These are phyloP conservation scores for Rhabdornis inornatus DNA, from an alignment of 2,113 vertebrate species.

Conservation along the genomic window DNA sequence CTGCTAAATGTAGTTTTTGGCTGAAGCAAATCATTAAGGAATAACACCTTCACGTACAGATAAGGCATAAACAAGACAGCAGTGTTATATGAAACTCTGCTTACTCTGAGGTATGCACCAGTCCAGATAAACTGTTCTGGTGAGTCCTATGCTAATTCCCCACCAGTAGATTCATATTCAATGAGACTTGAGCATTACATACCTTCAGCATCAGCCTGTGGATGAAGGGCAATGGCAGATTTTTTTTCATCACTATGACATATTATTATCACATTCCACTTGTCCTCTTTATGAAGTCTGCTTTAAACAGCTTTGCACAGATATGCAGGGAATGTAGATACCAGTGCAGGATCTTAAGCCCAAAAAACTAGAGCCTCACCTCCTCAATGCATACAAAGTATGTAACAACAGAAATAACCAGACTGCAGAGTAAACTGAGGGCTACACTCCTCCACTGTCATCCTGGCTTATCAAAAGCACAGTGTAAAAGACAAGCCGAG, in stretches of 20 bases:
- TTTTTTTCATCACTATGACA: background rate
- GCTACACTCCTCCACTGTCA: background rate
- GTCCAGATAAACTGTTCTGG: background rate
- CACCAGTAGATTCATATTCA: background rate
- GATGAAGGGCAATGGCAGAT: background rate
- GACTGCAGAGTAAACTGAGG: background rate
- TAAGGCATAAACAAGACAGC: background rate
- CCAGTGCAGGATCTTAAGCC: background rate
- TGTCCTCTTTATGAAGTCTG: background rate
- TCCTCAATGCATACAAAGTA: rapidly evolving
- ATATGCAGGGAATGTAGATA: too few species aligned
- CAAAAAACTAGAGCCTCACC: background rate
- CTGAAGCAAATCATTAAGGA: constrained; percentile 80
- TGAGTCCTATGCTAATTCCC: background rate
- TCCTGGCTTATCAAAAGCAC: background rate
- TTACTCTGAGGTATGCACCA: background rate
- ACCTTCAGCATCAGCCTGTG: background rate
- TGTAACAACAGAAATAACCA: background rate
- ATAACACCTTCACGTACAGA: background rate
- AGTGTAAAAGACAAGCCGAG: background rate
- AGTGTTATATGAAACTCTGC: background rate
- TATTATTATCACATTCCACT: background rate
- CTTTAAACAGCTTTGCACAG: background rate
- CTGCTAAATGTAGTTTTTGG: constrained; percentile 93
- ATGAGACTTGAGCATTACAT: background rate